These are phyloP conservation scores for Pelodytes ibericus DNA, from an alignment of 2,797 vertebrate genomes.

Conservation along the genomic window DNA sequence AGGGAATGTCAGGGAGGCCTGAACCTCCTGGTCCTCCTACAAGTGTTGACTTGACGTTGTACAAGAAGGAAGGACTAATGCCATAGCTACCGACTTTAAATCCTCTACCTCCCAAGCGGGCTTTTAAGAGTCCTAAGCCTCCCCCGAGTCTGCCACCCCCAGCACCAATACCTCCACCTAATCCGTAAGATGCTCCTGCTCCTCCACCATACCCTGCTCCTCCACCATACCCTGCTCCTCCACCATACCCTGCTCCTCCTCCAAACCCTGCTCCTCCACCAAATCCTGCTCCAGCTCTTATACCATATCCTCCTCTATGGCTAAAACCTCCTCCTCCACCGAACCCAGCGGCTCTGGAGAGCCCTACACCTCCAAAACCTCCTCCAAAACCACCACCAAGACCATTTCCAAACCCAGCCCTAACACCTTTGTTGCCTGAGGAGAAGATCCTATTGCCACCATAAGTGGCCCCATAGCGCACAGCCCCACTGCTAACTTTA, in stretches of 20 bases:
- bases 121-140: slow-evolving; percentile 59
- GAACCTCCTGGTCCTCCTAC: slow-evolving; percentile 29
- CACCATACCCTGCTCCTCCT: slow-evolving; percentile 21
- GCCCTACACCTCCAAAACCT: slow-evolving; percentile 26
- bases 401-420: slow-evolving; percentile 18
- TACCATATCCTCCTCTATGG: slow-evolving; percentile 3
- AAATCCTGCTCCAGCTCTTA: slow-evolving; percentile 34
- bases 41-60: slow-evolving; percentile 25
- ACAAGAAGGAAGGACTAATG: slow-evolving; percentile 62
- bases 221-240: slow-evolving; percentile 8
- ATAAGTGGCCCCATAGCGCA: slow-evolving; percentile 67
- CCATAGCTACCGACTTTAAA: slow-evolving; percentile 69
- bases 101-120: slow-evolving; percentile 61
- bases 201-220: slow-evolving; percentile 51
- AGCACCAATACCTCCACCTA: slow-evolving; percentile 28
- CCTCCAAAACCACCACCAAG: slow-evolving; percentile 13
- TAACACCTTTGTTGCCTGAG: neutral
- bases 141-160: slow-evolving; percentile 56
- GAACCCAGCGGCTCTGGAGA: slow-evolving; percentile 13
- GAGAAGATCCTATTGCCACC: slow-evolving; percentile 64
- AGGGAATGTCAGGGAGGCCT: slow-evolving; percentile 57
- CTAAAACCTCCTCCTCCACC: slow-evolving; percentile 16
- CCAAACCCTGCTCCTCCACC: slow-evolving; percentile 38
- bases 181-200: slow-evolving; percentile 30
- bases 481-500: slow-evolving; percentile 63